phyloP scores from a whole-genome alignment of 2,797 vertebrate genomes.

The Lutjanus argentimaculatus region DNA sequence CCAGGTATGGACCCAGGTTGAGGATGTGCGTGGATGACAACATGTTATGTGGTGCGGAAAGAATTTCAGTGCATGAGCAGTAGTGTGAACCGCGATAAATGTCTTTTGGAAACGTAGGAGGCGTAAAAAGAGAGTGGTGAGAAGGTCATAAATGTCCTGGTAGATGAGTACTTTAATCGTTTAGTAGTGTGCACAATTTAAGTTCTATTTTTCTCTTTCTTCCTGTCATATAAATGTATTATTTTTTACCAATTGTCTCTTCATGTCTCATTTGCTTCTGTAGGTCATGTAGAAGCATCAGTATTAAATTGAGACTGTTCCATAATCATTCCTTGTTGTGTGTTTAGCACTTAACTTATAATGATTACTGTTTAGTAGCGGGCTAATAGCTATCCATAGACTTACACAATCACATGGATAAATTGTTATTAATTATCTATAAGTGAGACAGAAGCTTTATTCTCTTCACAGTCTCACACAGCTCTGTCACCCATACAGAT shows the following conservation, averaged over 20 bases:
- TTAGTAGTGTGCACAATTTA: too few species aligned
- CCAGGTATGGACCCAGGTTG: conserved; percentile 42
- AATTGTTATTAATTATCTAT: background rate
- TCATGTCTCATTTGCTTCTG: too few species aligned
- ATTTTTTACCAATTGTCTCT: too few species aligned
- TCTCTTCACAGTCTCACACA: background rate
- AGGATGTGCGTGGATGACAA: conserved; percentile 47
- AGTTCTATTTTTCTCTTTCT: background rate
- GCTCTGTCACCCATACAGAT: background rate
- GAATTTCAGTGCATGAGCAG: conserved; percentile 32
- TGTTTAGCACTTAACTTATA: background rate
- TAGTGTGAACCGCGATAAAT: conserved; percentile 35
- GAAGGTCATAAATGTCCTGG: background rate
- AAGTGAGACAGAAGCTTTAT: too few species aligned
- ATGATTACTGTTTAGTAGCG: background rate
- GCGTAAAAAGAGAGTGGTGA: background rate
- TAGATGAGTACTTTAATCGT: background rate
- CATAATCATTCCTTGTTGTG: too few species aligned
- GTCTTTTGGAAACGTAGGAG: conserved; percentile 10
- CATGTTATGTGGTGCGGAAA: conserved; percentile 43
- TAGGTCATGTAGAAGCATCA: too few species aligned
- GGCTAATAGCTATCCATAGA: background rate
- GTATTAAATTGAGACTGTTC: too few species aligned
- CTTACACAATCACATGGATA: background rate
- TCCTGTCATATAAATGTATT: background rate